Evolutionary conservation across 2,888 invertebrate species (phyloP).

Genomic region (Vannuccia rotundouncinata): DNA sequence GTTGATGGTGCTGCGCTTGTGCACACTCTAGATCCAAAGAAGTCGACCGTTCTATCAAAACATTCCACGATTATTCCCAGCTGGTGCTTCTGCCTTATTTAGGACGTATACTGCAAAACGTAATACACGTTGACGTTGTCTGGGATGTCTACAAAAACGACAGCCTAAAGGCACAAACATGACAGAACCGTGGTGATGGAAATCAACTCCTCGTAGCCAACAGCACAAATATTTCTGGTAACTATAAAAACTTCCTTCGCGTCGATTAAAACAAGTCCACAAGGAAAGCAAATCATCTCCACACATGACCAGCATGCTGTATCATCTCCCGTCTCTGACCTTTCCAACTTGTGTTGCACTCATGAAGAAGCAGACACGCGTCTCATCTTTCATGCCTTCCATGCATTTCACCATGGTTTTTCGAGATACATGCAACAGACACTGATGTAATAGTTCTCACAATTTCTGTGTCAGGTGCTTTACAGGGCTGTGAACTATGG

Average conservation of each 20-base stretch:
- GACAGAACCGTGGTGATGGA: constrained; percentile 29
- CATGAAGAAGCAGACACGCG: constrained; percentile 39
- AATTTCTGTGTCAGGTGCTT: constrained; percentile 29
- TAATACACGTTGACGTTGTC: constrained; percentile 37
- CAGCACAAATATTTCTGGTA: constrained; percentile 37
- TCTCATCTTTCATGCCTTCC: background rate
- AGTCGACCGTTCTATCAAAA: background rate
- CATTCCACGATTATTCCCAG: background rate
- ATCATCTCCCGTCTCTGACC: background rate
- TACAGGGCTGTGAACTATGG: constrained; percentile 37
- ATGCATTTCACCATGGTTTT: background rate
- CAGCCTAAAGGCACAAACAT: constrained; percentile 36
- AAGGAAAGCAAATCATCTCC: background rate
- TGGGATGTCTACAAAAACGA: constrained; percentile 37
- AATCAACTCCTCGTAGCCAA: constrained; percentile 22
- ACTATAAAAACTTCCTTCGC: constrained; percentile 40
- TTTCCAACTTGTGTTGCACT: constrained; percentile 30
- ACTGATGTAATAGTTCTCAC: constrained; percentile 41
- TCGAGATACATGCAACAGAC: constrained; percentile 40
- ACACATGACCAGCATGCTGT: background rate
- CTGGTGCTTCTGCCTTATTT: background rate
- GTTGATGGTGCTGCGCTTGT: constrained; percentile 42
- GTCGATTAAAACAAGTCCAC: constrained; percentile 39
- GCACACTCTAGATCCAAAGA: constrained; percentile 37
- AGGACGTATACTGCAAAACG: background rate